These are phyloP conservation scores for Polia nebulosa DNA, from an alignment of 2,888 invertebrate genomes.

Conservation along the genomic window DNA sequence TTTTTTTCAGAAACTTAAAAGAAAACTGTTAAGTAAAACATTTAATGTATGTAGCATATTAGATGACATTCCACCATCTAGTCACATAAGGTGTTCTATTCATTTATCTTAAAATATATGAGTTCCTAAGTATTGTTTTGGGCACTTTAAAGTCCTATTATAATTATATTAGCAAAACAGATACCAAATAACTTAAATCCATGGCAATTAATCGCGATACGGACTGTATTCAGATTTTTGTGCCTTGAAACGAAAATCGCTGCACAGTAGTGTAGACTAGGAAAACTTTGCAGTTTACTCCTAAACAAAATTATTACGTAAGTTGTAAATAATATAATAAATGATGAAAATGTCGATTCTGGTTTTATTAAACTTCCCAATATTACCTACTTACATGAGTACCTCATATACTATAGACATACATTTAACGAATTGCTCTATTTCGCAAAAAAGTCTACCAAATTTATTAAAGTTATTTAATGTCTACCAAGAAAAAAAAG, in stretches of 20 bases:
- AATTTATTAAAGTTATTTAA: too few relatives aligned
- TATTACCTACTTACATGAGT: neutral
- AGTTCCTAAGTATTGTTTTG: conserved; percentile 64
- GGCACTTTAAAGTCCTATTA: conserved; percentile 58
- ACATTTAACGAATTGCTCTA: too few relatives aligned
- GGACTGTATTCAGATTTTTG: conserved; percentile 73
- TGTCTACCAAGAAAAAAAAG: too few relatives aligned
- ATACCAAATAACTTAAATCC: conserved; percentile 44
- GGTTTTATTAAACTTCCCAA: conserved; percentile 57
- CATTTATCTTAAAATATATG: conserved; percentile 63
- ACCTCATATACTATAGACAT: too few relatives aligned
- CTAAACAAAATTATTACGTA: conserved; percentile 80
- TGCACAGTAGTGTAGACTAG: conserved; percentile 78
- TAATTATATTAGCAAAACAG: conserved; percentile 51
- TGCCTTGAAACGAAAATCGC: conserved; percentile 77
- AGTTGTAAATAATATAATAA: conserved; percentile 86
- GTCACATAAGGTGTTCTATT: conserved; percentile 80
- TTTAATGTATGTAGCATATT: conserved; percentile 67
- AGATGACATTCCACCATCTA: conserved; percentile 87
- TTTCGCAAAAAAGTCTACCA: too few relatives aligned
- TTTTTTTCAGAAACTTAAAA: conserved; percentile 31
- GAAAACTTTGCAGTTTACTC: conserved; percentile 80
- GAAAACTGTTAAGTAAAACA: conserved; percentile 40
- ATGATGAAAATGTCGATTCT: conserved; percentile 67
- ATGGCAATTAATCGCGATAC: conserved; percentile 61